Evolutionary conservation across 2,113 vertebrate genomes (phyloP).

Genomic region (Pionites leucogaster): DNA sequence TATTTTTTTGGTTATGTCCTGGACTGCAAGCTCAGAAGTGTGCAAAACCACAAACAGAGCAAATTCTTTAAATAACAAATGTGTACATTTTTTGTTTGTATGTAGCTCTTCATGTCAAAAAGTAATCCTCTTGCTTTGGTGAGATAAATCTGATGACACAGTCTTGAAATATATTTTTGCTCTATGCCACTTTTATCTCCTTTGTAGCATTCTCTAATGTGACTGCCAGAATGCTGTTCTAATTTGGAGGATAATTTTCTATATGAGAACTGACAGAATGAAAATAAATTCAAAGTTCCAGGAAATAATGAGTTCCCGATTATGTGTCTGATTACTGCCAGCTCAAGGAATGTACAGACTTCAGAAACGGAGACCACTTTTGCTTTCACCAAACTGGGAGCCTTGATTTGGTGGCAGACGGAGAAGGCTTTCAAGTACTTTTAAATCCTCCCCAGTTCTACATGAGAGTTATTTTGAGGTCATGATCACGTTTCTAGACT

Average conservation of each 20-base stretch:
- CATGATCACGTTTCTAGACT: conserved; percentile 7
- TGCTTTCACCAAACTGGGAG: conserved; percentile 32
- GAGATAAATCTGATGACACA: conserved; percentile 33
- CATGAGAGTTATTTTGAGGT: conserved; percentile 53
- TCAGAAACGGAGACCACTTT: conserved; percentile 30
- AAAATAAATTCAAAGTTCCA: conserved; percentile 62
- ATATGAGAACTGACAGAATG: conserved; percentile 52
- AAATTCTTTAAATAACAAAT: conserved; percentile 26
- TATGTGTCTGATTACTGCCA: conserved; percentile 40
- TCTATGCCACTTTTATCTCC: conserved; percentile 42
- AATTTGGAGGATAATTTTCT: conserved; percentile 54
- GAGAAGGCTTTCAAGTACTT: conserved; percentile 11
- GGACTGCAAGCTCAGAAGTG: neutral
- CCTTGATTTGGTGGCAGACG: neutral
- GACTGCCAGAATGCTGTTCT: conserved; percentile 50
- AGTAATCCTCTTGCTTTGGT: neutral
- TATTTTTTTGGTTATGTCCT: neutral
- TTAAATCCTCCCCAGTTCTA: conserved; percentile 22
- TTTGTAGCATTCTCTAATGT: conserved; percentile 22
- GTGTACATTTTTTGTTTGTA: neutral
- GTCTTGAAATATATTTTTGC: conserved; percentile 16
- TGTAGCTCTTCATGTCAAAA: neutral
- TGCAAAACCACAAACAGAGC: conserved; percentile 9
- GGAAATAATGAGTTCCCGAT: conserved; percentile 57
- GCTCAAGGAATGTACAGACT: neutral